phyloP scores from a whole-genome alignment of 2,113 vertebrate species.

The Hypanus sabinus region DNA sequence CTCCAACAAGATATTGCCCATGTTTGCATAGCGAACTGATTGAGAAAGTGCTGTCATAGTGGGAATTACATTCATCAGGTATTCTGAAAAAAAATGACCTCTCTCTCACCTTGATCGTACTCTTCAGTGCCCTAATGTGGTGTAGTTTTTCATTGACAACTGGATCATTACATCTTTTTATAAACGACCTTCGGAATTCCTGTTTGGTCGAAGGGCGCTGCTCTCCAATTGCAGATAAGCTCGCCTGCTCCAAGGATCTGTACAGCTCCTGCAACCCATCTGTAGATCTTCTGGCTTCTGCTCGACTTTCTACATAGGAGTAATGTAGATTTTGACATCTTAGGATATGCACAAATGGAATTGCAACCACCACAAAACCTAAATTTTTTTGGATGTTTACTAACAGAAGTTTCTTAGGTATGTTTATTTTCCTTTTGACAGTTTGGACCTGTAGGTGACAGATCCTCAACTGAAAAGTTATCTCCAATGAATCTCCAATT shows the following conservation, averaged over 20 bases:
- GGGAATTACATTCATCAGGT: background rate
- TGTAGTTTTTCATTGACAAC: constrained; percentile 80
- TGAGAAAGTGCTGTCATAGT: background rate
- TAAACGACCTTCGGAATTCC: constrained; percentile 75
- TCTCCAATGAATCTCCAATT: background rate
- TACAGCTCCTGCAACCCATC: constrained; percentile 72
- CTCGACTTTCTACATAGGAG: constrained; percentile 53
- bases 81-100: background rate
- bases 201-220: constrained; percentile 73
- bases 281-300: constrained; percentile 51
- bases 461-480: background rate
- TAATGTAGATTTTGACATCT: constrained; percentile 32
- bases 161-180: constrained; percentile 73
- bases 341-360: background rate
- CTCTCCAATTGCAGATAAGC: constrained; percentile 71
- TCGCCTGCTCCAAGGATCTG: constrained; percentile 65
- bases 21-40: background rate
- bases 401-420: background rate
- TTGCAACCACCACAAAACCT: background rate
- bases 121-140: constrained; percentile 76
- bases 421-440: background rate
- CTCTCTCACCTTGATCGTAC: constrained; percentile 79
- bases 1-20: background rate
- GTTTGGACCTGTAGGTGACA: background rate
- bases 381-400: background rate